Conservation (phyloP, 2,113 vertebrate species). For the Rhadina sibilatrix region DNA sequence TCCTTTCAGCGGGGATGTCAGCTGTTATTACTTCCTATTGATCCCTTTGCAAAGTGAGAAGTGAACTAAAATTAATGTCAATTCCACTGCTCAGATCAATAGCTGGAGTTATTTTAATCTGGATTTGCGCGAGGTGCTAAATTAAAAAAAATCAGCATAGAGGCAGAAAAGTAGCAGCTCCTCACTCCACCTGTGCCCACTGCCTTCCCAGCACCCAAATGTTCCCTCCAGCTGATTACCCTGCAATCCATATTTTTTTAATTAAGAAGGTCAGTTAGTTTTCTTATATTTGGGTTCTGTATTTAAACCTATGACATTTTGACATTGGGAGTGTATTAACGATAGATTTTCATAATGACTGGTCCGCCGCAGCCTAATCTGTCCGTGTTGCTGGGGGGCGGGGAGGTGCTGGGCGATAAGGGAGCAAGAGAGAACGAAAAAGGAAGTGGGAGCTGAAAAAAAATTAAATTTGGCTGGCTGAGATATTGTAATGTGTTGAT, state of each 20-base stretch:
- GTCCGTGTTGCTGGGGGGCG: constrained; percentile 63
- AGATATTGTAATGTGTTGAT: constrained; percentile 74
- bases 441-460: constrained; percentile 55
- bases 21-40: constrained; percentile 97
- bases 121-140: constrained; percentile 85
- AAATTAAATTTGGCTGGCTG: constrained; percentile 67
- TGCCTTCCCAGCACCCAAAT: constrained; percentile 66
- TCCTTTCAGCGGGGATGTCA: constrained; percentile 90
- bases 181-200: constrained; percentile 71
- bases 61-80: constrained; percentile 99
- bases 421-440: constrained; percentile 35
- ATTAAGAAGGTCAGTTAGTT: constrained; percentile 83
- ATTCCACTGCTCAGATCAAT: constrained; percentile 94
- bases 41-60: constrained; percentile 95
- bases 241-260: constrained; percentile 85
- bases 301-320: constrained; percentile 86
- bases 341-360: constrained; percentile 91
- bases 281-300: constrained; percentile 84
- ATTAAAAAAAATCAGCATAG: constrained; percentile 90
- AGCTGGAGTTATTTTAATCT: constrained; percentile 93
- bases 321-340: constrained; percentile 92
- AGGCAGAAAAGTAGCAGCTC: constrained; percentile 80
- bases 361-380: constrained; percentile 75
- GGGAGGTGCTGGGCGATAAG: constrained; percentile 1
- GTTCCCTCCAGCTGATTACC: constrained; percentile 74